Conservation (phyloP, 1,140 invertebrate genomes). For the Drosophila orena region DNA sequence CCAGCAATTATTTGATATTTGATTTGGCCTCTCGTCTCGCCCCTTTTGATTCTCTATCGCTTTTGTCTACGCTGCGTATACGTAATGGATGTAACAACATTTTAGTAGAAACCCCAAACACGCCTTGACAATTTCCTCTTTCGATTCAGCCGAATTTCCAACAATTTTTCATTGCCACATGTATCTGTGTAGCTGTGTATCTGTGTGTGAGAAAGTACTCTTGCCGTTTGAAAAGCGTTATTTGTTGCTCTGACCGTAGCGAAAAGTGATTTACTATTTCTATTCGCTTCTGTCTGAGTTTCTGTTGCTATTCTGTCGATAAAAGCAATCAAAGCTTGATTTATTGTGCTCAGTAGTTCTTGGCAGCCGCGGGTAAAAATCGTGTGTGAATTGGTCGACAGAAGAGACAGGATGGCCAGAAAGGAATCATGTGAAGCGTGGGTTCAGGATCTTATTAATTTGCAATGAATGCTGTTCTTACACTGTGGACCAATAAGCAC, state of each 20-base stretch:
- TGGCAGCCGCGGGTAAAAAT: conserved; percentile 17
- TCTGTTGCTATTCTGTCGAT: conserved; percentile 47
- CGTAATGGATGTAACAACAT: conserved; percentile 47
- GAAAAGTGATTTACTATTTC: conserved; percentile 53
- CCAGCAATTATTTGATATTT: conserved; percentile 71
- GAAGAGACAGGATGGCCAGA: background rate
- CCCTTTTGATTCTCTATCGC: conserved; percentile 38
- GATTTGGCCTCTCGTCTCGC: conserved; percentile 18
- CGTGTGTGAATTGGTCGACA: conserved; percentile 31
- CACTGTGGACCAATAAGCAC: no score
- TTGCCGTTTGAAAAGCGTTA: conserved; percentile 27
- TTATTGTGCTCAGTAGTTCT: conserved; percentile 43
- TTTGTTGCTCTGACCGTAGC: conserved; percentile 41
- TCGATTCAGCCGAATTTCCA: conserved; percentile 22
- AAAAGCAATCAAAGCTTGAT: conserved; percentile 60
- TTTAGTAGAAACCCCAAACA: conserved; percentile 24
- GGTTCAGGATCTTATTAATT: background rate
- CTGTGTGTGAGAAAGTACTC: conserved; percentile 18
- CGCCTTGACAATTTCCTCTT: conserved; percentile 46
- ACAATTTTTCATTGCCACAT: conserved; percentile 47
- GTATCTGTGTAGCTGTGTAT: conserved; percentile 2
- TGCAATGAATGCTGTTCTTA: no score
- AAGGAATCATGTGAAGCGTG: background rate
- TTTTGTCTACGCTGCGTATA: conserved; percentile 53
- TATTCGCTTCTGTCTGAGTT: conserved; percentile 4